A percentile compares a stretch with the other conserved stretches of the same genome.
Evolutionary conservation across 2,797 vertebrate genomes (phyloP).

Genomic region (Podarcis siculus): DNA sequence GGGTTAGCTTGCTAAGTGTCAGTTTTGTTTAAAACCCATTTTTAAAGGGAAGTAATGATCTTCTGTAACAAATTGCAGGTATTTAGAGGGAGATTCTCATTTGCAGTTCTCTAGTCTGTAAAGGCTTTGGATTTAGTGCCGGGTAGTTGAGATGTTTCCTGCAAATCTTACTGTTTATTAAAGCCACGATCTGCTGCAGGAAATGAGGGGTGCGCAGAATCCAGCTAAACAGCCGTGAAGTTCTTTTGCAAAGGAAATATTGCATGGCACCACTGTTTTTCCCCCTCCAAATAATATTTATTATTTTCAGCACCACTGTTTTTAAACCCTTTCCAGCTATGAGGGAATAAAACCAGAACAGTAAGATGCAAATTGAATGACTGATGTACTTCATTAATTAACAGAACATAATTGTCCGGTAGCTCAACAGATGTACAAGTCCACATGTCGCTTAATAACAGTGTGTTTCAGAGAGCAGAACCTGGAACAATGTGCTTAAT

Average conservation of each 20-base stretch:
- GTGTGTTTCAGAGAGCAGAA: neutral
- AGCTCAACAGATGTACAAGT: conserved; percentile 56
- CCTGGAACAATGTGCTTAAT: conserved; percentile 30
- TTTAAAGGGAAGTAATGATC: conserved; percentile 65
- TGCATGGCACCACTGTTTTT: conserved; percentile 47
- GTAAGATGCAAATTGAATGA: conserved; percentile 40
- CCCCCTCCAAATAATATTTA: too few relatives aligned
- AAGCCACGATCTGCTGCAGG: conserved; percentile 68
- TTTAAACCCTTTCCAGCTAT: conserved; percentile 52
- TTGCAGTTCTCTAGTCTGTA: conserved; percentile 65
- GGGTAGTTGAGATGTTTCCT: conserved; percentile 75
- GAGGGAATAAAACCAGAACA: conserved; percentile 61
- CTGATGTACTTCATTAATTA: conserved; percentile 45
- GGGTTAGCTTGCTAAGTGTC: conserved; percentile 44
- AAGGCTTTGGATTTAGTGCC: conserved; percentile 69
- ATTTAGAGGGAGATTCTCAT: conserved; percentile 30
- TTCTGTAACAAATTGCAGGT: conserved; percentile 56
- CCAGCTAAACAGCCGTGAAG: conserved; percentile 64
- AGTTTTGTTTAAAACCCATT: conserved; percentile 54
- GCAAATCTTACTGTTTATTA: conserved; percentile 71
- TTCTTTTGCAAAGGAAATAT: conserved; percentile 41
- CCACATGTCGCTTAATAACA: neutral
- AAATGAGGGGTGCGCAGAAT: conserved; percentile 72
- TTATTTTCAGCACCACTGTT: conserved; percentile 49
- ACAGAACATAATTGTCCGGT: conserved; percentile 42